phyloP scores from a whole-genome alignment of 2,888 invertebrate genomes.

The Pomacea canaliculata region DNA sequence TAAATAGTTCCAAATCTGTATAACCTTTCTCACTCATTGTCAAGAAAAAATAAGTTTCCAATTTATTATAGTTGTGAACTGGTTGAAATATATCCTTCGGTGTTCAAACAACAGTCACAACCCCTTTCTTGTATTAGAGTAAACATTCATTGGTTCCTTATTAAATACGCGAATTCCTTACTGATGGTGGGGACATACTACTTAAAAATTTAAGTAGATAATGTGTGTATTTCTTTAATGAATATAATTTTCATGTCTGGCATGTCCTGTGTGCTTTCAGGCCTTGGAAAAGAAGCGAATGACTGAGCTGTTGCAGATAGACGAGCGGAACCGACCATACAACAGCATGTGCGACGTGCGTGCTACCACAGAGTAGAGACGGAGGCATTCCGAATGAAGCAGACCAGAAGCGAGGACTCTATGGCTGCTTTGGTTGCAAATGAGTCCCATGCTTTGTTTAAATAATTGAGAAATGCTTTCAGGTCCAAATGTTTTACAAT shows the following conservation, averaged over 20 bases:
- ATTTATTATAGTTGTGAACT: no score
- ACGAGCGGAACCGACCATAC: slow-evolving; percentile 92
- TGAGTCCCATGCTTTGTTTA: no score
- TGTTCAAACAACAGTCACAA: no score
- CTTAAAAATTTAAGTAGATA: neutral
- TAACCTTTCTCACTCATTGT: no score
- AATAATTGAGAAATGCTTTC: no score
- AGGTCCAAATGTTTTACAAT: no score
- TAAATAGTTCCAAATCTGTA: no score
- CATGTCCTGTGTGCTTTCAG: slow-evolving; percentile 34
- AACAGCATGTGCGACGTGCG: slow-evolving; percentile 82
- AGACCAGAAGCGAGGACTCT: slow-evolving; percentile 81
- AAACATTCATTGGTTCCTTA: neutral
- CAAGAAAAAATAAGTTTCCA: no score
- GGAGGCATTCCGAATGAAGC: slow-evolving; percentile 92
- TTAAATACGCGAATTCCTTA: neutral
- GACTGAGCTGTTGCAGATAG: slow-evolving; percentile 78
- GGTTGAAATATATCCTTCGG: no score
- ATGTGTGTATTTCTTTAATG: neutral
- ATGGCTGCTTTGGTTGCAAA: slow-evolving; percentile 74
- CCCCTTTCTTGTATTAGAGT: no score
- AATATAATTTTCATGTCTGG: neutral
- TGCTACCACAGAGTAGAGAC: slow-evolving; percentile 92
- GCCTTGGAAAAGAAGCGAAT: slow-evolving; percentile 72
- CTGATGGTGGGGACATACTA: neutral